Base-by-base conservation (phyloP, 1,140 invertebrate genomes). In the Drosophila ogumai region DNA sequence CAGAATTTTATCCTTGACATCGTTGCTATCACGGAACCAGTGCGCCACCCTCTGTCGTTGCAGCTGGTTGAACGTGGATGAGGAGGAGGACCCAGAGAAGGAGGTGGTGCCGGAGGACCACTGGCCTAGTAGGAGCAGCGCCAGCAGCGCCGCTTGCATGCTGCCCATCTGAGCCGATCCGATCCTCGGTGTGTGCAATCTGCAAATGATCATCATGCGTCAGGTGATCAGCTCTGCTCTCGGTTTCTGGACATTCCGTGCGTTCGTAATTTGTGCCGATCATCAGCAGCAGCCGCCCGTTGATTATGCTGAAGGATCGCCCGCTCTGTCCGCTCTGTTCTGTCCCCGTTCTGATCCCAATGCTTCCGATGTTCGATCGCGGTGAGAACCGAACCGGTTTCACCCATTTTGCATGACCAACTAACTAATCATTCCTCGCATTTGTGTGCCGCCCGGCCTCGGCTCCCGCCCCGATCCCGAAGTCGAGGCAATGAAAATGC, bases 401-500 rank as follows among this genome's bases (percentile, higher is more conserved):
- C 67, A 80, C 63, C 84, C 84, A 87, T 87, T 88, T 88, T 75
- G 79, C 75, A 68, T 86, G 79, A 88, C 72, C 84, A 87, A 87
- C 84, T 82, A 87, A 87, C 84, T 87, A 87, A 87, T 87, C 84
- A 87, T 87, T 88, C 80, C 68, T 71, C 81, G 76, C 72, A 81
- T 81, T 82, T 75, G 69, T 75, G 69, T 58, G 68, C 77, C 47
- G 58, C 52, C 34, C 61, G 56, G 36, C 50, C 19, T 6, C 50
- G 13, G 12, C 4, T 44, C 38, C 61, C 59, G 28, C 43, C 47
- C 34, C 58, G 59, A 22, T 31, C 41, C 76, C 69, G 31, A 44
- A 63, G 54, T 63, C 55, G 49, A 66, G 65, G 84, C 84, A 87
- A 87, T 88, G 84, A 87, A 87, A 87, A 84, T 87, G 84, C 84